Percentiles rank a stretch among this genome's conserved stretches.
Conservation (phyloP, 2,888 invertebrate genomes). For the Conchocele bisecta region DNA sequence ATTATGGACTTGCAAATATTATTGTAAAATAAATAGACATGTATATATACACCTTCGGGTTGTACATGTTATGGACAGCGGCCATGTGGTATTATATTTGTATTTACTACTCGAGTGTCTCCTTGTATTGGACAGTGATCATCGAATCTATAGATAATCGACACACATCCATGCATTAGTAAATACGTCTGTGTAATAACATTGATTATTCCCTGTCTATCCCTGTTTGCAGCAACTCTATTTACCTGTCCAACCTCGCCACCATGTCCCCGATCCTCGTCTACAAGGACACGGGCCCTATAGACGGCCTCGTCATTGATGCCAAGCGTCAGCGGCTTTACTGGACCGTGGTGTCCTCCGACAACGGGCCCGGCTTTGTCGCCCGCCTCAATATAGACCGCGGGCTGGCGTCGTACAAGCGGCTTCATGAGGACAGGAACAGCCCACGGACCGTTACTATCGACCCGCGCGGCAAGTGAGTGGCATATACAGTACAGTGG, state of each 20-base stretch:
- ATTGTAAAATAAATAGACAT: too few species aligned
- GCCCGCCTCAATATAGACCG: conserved; percentile 64
- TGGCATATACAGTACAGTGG: too few species aligned
- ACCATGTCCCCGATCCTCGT: conserved; percentile 62
- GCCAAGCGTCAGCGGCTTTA: conserved; percentile 64
- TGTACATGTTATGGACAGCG: too few species aligned
- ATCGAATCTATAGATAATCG: background rate
- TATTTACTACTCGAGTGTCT: background rate
- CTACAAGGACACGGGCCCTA: conserved; percentile 55
- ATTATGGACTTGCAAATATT: too few species aligned
- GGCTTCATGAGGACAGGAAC: conserved; percentile 61
- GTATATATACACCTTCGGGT: too few species aligned
- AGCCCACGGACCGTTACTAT: conserved; percentile 68
- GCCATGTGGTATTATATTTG: too few species aligned
- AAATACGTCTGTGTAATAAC: background rate
- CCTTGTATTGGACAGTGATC: background rate
- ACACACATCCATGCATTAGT: background rate
- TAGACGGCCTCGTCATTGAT: conserved; percentile 68
- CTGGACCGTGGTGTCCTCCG: conserved; percentile 65
- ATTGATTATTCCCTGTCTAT: background rate
- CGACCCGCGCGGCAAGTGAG: conserved; percentile 69
- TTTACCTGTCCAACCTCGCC: conserved; percentile 63
- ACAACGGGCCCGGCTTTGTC: conserved; percentile 61
- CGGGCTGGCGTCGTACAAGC: conserved; percentile 59
- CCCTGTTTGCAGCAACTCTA: conserved; percentile 61